Percentiles rank a stretch among this genome's conserved stretches.
phyloP scores from a whole-genome alignment of 1,140 invertebrate species.

The Delia radicum region DNA sequence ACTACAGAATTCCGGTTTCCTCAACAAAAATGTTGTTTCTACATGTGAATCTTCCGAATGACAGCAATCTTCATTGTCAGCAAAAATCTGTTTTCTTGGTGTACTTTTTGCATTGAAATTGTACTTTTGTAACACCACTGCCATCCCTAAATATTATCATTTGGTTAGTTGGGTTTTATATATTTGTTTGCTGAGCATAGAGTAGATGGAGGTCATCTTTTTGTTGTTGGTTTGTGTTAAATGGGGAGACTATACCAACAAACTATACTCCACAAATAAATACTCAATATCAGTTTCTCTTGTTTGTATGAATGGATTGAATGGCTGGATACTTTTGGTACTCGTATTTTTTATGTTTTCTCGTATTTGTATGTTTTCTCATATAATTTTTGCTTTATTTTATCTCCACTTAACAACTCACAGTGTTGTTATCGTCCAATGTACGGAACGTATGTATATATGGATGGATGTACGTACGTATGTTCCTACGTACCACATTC shows the following conservation, averaged over 20 bases:
- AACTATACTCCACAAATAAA: neutral
- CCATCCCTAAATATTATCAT: too few species aligned
- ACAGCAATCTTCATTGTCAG: too few species aligned
- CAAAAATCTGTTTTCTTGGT: too few species aligned
- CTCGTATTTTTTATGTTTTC: neutral
- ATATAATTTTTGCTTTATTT: neutral
- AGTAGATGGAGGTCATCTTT: neutral
- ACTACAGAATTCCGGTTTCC: too few species aligned
- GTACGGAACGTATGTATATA: too few species aligned
- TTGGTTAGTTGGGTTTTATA: too few species aligned
- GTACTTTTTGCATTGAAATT: too few species aligned
- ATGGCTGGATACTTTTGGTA: too few species aligned
- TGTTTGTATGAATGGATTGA: neutral
- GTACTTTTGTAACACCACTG: too few species aligned
- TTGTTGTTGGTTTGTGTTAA: neutral
- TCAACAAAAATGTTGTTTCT: too few species aligned
- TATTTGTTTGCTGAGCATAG: too few species aligned
- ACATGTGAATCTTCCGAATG: too few species aligned
- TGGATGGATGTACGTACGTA: neutral
- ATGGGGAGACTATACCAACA: neutral
- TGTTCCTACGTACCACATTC: neutral
- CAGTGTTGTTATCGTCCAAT: neutral
- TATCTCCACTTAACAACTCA: neutral
- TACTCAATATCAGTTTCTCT: neutral
- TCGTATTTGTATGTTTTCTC: neutral